phyloP scores from a whole-genome alignment of 2,797 vertebrate species.

The Eospalax fontanierii region DNA sequence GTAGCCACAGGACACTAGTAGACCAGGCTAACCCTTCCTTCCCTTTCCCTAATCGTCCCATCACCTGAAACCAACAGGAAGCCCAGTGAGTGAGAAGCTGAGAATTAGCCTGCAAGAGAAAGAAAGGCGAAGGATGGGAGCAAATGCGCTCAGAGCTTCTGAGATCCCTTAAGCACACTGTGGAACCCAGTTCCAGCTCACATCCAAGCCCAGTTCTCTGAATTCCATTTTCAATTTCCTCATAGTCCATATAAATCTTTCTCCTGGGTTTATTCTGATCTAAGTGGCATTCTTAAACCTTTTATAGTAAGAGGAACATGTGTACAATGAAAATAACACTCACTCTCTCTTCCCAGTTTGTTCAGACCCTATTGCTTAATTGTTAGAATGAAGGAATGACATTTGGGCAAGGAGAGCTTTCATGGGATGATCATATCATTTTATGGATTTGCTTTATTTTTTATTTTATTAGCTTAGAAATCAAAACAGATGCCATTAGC shows the following conservation, averaged over 20 bases:
- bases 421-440: constrained; percentile 28
- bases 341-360: constrained; percentile 3
- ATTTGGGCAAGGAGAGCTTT: constrained; percentile 9
- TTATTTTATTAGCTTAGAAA: constrained; percentile 20
- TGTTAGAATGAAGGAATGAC: background rate
- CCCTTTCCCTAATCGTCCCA: background rate
- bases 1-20: background rate
- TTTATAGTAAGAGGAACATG: background rate
- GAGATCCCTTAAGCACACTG: no score
- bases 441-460: constrained; percentile 37
- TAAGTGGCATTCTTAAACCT: background rate
- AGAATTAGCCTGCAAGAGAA: background rate
- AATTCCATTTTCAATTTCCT: background rate
- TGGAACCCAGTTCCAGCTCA: accelerated
- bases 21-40: background rate
- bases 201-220: background rate
- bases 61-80: constrained; percentile 24
- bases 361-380: background rate
- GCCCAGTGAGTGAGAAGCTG: constrained; percentile 11
- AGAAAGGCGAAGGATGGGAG: background rate
- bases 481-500: constrained; percentile 54
- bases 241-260: background rate
- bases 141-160: background rate
- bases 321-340: background rate
- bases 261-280: background rate